Conservation (phyloP, 2,888 invertebrate species). For the Cephonodes hylas region DNA sequence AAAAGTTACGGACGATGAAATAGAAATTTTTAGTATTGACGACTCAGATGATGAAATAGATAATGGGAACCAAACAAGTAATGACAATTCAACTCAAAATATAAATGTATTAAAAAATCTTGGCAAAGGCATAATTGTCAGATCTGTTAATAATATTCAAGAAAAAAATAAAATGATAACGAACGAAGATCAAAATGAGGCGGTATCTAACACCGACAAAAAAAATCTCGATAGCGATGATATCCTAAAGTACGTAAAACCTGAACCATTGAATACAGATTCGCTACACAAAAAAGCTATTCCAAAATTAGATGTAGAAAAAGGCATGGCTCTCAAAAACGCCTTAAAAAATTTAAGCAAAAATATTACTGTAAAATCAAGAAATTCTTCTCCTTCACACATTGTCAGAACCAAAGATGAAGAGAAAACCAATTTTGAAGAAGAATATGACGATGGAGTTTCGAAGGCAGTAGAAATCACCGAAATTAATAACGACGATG, state of each 20-base stretch:
- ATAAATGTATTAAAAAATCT: conserved; percentile 46
- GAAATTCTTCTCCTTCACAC: conserved; percentile 45
- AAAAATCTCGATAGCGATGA: neutral
- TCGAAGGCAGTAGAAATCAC: conserved; percentile 54
- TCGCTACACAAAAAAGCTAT: conserved; percentile 18
- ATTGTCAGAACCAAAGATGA: conserved; percentile 29
- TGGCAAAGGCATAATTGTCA: conserved; percentile 55
- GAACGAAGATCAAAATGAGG: neutral
- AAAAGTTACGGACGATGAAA: conserved; percentile 45
- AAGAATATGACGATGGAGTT: conserved; percentile 28
- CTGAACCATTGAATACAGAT: neutral
- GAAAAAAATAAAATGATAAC: neutral
- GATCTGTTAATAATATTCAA: conserved; percentile 28
- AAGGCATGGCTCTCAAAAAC: conserved; percentile 40
- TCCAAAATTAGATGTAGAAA: conserved; percentile 25
- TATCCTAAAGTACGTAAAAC: conserved; percentile 18
- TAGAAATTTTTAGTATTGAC: conserved; percentile 69
- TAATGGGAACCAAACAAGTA: conserved; percentile 20
- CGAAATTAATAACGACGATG: conserved; percentile 52
- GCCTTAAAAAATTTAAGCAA: conserved; percentile 59
- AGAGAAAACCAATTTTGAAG: conserved; percentile 32
- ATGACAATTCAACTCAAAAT: conserved; percentile 21
- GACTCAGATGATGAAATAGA: conserved; percentile 65
- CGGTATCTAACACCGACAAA: neutral
- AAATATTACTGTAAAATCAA: conserved; percentile 63